A percentile compares a stretch with the other conserved stretches of the same genome.
These are phyloP conservation scores for Agapornis canus DNA, from an alignment of 2,797 vertebrate species.

Conservation along the genomic window DNA sequence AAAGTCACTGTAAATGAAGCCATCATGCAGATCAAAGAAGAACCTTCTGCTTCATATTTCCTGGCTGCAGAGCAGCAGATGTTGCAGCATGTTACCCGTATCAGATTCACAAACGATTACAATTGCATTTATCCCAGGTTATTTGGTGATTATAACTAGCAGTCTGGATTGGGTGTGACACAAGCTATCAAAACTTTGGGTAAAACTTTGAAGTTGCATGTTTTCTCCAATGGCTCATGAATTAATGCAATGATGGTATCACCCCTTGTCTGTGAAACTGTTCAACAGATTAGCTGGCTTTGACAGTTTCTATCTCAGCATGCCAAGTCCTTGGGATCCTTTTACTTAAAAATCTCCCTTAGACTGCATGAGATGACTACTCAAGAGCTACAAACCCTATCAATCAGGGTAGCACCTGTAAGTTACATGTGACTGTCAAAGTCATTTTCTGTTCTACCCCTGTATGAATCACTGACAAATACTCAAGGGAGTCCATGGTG, in stretches of 20 bases:
- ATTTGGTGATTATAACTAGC: background rate
- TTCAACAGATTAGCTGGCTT: background rate
- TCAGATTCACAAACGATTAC: background rate
- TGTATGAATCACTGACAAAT: accelerated
- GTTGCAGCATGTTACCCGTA: background rate
- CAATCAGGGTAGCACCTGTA: background rate
- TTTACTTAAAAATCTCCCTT: background rate
- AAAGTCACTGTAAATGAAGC: background rate
- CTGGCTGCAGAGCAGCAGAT: background rate
- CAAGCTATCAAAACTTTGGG: background rate
- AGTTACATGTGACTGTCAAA: background rate
- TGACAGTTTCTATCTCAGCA: background rate
- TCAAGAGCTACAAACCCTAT: background rate
- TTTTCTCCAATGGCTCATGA: background rate
- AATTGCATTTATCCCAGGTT: accelerated
- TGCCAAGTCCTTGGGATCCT: background rate
- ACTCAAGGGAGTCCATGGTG: accelerated
- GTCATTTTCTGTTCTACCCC: accelerated
- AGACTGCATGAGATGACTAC: accelerated
- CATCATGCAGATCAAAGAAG: background rate
- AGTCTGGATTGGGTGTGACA: background rate
- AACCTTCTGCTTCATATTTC: background rate
- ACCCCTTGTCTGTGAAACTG: background rate
- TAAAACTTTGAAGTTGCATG: accelerated
- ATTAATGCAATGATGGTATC: background rate